Conservation (phyloP, 2,888 invertebrate species). For the Onthophagus sagittarius region DNA sequence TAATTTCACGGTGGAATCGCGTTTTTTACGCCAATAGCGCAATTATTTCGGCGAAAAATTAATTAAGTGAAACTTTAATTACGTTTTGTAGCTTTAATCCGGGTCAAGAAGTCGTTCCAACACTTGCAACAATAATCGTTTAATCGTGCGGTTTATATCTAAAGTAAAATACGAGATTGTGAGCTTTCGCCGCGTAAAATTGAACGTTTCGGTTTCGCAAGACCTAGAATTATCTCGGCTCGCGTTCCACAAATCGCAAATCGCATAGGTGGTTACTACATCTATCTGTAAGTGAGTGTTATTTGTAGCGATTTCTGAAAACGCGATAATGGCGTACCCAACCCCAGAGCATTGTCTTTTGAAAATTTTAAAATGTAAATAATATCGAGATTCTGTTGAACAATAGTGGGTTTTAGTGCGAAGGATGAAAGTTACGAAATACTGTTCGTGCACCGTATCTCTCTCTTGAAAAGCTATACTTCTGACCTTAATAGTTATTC, state of each 20-base stretch:
- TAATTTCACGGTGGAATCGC: too few species aligned
- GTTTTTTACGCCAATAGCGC: too few species aligned
- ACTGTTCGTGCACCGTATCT: neutral
- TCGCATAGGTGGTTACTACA: neutral
- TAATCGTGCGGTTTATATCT: too few species aligned
- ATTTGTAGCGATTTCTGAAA: neutral
- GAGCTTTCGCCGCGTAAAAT: neutral
- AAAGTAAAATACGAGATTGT: neutral
- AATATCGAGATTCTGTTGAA: neutral
- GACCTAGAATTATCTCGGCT: neutral
- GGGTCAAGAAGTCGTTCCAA: too few species aligned
- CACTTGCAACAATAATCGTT: too few species aligned
- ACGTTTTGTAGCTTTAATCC: too few species aligned
- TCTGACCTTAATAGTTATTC: neutral
- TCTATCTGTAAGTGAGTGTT: neutral
- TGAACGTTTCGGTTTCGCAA: neutral
- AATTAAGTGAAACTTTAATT: too few species aligned
- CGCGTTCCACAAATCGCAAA: neutral
- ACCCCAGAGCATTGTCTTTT: neutral
- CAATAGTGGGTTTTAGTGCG: neutral
- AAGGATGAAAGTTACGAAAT: neutral
- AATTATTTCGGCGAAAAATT: too few species aligned
- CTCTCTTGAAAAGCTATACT: neutral
- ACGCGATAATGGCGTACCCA: neutral
- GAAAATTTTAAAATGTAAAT: neutral